Evolutionary conservation across 2,888 invertebrate genomes (phyloP).

Genomic region (Iselma pallidipennis): DNA sequence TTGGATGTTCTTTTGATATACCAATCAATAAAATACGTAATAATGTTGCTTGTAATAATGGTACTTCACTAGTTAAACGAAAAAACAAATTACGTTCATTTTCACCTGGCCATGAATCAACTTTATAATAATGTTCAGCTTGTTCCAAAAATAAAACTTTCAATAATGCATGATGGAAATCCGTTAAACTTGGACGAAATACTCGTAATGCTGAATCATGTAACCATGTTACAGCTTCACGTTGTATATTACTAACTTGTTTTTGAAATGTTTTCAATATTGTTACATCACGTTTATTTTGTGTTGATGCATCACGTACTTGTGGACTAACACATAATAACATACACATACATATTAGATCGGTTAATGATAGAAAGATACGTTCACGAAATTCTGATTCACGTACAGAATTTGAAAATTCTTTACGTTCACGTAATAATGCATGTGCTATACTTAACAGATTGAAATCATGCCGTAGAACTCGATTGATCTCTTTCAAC

Average conservation of each 20-base stretch:
- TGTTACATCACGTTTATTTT: slow-evolving; percentile 57
- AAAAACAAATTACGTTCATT: slow-evolving; percentile 79
- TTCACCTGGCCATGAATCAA: slow-evolving; percentile 66
- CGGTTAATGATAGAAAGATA: slow-evolving; percentile 80
- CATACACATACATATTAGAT: slow-evolving; percentile 84
- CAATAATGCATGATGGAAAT: slow-evolving; percentile 76
- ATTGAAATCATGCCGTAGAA: slow-evolving; percentile 79
- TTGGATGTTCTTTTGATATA: slow-evolving; percentile 71
- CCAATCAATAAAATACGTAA: slow-evolving; percentile 83
- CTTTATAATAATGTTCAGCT: slow-evolving; percentile 79
- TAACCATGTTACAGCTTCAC: slow-evolving; percentile 87
- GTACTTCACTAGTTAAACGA: slow-evolving; percentile 85
- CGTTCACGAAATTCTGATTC: slow-evolving; percentile 77
- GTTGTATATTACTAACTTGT: slow-evolving; percentile 69
- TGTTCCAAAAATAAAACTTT: slow-evolving; percentile 79
- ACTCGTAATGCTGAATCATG: slow-evolving; percentile 77
- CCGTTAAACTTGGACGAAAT: slow-evolving; percentile 68
- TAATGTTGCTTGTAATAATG: slow-evolving; percentile 83
- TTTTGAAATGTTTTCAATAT: slow-evolving; percentile 57
- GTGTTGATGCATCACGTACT: slow-evolving; percentile 68
- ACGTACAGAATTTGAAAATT: slow-evolving; percentile 64
- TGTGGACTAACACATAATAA: slow-evolving; percentile 75
- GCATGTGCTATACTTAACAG: slow-evolving; percentile 78
- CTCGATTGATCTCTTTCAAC: slow-evolving; percentile 86
- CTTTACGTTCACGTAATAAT: slow-evolving; percentile 68